A percentile compares a stretch with the other conserved stretches of the same genome.
These are phyloP conservation scores for Atrina japonica DNA, from an alignment of 2,888 invertebrate species.

Conservation along the genomic window DNA sequence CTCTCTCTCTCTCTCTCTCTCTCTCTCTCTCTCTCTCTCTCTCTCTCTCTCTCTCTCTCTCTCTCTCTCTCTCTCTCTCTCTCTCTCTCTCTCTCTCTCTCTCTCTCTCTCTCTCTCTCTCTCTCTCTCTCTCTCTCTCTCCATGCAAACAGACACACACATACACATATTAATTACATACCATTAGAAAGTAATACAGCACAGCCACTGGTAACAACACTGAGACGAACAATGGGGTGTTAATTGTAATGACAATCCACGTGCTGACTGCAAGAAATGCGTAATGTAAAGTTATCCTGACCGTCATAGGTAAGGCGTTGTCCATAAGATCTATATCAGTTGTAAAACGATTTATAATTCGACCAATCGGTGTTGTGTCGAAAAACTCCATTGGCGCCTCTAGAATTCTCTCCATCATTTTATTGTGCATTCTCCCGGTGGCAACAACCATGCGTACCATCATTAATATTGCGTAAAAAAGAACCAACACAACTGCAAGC, in stretches of 20 bases:
- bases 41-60: too few species aligned
- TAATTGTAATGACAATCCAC: constrained; percentile 75
- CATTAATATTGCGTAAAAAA: constrained; percentile 62
- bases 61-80: too few species aligned
- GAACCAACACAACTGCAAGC: constrained; percentile 61
- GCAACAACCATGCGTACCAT: constrained; percentile 70
- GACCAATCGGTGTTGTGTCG: too few species aligned
- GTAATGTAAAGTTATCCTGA: constrained; percentile 52
- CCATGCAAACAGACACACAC: too few species aligned
- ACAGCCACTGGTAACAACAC: constrained; percentile 74
- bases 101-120: too few species aligned
- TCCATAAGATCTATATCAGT: constrained; percentile 62
- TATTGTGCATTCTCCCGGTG: constrained; percentile 62
- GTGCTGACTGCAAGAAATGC: constrained; percentile 72
- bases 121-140: too few species aligned
- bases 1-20: too few species aligned
- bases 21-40: too few species aligned
- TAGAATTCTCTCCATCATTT: constrained; percentile 66
- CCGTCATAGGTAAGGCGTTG: constrained; percentile 56
- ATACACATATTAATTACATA: too few species aligned
- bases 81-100: too few species aligned
- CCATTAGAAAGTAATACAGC: constrained; percentile 78
- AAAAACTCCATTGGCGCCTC: constrained; percentile 77
- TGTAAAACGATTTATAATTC: constrained; percentile 78
- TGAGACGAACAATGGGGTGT: constrained; percentile 73